Evolutionary conservation across 2,888 invertebrate genomes (phyloP).

Genomic region (Idaea aversata): DNA sequence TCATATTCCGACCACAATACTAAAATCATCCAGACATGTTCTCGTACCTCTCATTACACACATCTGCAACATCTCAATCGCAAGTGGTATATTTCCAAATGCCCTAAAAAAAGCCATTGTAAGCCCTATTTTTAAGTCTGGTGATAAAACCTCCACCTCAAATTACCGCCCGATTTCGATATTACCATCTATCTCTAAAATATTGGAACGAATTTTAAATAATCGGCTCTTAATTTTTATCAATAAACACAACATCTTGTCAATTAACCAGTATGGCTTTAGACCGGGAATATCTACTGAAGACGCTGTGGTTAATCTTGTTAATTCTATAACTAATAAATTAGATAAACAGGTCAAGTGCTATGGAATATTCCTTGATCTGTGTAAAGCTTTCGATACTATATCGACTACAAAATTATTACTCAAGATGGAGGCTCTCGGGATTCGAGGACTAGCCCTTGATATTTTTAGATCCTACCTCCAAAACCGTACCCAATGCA

Average conservation of each 20-base stretch:
- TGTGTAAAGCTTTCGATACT: neutral
- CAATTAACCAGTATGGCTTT: conserved; percentile 18
- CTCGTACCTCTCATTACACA: conserved; percentile 9
- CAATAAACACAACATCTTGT: conserved; percentile 9
- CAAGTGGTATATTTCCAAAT: conserved; percentile 12
- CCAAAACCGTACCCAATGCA: conserved; percentile 7
- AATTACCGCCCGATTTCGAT: conserved; percentile 21
- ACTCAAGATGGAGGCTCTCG: conserved; percentile 12
- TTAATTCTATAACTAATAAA: neutral
- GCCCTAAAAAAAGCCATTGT: conserved; percentile 13
- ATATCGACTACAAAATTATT: conserved; percentile 10
- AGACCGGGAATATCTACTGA: too few species aligned
- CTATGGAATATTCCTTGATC: neutral
- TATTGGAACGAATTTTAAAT: conserved; percentile 14
- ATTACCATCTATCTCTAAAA: conserved; percentile 15
- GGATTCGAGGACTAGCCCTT: conserved; percentile 15
- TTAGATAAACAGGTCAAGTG: neutral
- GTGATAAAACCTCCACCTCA: conserved; percentile 12
- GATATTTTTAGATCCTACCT: conserved; percentile 17
- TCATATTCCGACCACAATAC: conserved; percentile 10
- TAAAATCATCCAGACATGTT: conserved; percentile 4
- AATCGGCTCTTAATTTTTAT: conserved; percentile 9
- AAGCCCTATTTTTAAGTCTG: conserved; percentile 15
- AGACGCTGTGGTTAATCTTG: conserved; percentile 9
- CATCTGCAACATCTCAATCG: conserved; percentile 9